Percentiles rank a stretch among this genome's conserved stretches.
phyloP scores from a whole-genome alignment of 1,140 invertebrate species.

The Brachionus koreanus region DNA sequence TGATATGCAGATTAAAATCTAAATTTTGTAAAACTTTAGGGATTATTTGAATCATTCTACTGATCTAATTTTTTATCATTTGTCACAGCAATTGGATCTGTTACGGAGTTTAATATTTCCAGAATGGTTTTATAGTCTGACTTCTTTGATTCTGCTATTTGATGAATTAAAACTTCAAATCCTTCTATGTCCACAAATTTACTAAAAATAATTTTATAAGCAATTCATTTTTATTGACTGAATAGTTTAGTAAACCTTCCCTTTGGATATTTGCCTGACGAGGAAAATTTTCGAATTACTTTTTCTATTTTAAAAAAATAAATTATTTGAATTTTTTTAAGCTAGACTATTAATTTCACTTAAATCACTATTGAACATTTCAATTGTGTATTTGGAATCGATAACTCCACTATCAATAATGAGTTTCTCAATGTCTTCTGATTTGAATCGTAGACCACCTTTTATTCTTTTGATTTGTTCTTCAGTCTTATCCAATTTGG shows the following conservation, averaged over 20 bases:
- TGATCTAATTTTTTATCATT: background rate
- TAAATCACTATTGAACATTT: background rate
- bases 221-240: background rate
- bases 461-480: background rate
- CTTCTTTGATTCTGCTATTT: background rate
- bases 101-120: background rate
- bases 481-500: background rate
- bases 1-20: no score
- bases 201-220: background rate
- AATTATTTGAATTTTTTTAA: background rate
- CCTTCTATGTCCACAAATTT: background rate
- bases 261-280: background rate
- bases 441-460: background rate
- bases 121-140: background rate
- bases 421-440: background rate
- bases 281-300: background rate
- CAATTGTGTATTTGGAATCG: background rate
- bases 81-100: background rate
- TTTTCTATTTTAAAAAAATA: background rate
- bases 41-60: background rate
- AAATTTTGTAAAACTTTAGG: no score
- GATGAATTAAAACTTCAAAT: background rate
- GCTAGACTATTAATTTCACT: background rate
- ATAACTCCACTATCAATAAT: background rate
- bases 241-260: background rate